Evolutionary conservation across 2,797 vertebrate genomes (phyloP).

Genomic region (Microcaecilia unicolor): DNA sequence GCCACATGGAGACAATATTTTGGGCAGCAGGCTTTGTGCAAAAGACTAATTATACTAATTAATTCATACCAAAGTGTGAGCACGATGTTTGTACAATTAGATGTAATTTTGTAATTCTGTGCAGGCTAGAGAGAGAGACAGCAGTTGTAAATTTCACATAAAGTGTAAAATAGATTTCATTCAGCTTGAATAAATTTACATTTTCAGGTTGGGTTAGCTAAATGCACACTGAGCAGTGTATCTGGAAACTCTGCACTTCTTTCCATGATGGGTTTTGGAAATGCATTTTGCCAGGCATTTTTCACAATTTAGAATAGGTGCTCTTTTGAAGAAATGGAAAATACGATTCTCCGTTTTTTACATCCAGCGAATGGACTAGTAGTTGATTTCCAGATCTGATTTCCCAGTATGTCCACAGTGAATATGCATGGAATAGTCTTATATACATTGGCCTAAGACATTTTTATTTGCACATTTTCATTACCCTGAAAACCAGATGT

Average conservation of each 20-base stretch:
- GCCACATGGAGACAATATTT: conserved; percentile 15
- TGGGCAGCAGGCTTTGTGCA: conserved; percentile 28
- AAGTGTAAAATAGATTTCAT: conserved; percentile 18
- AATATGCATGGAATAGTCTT: too few relatives aligned
- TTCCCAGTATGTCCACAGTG: too few relatives aligned
- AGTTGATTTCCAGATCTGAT: too few relatives aligned
- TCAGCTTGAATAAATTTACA: conserved; percentile 24
- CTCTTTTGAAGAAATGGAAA: too few relatives aligned
- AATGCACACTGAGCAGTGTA: conserved; percentile 2
- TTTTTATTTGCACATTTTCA: too few relatives aligned
- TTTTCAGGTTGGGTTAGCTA: conserved; percentile 18
- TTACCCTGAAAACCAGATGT: too few relatives aligned
- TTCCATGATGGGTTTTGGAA: conserved; percentile 5
- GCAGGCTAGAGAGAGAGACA: conserved; percentile 29
- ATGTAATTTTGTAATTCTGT: conserved; percentile 19
- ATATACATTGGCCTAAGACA: too few relatives aligned
- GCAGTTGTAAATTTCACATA: conserved; percentile 35
- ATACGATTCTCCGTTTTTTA: too few relatives aligned
- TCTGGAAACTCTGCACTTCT: conserved; percentile 2
- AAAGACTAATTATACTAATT: conserved; percentile 32
- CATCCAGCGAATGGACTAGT: too few relatives aligned
- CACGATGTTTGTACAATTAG: conserved; percentile 35
- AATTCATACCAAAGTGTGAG: conserved; percentile 18
- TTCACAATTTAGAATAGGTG: not conserved
- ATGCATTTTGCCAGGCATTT: conserved; percentile 5